Percentiles rank a stretch among this genome's conserved stretches.
phyloP scores from a whole-genome alignment of 2,797 vertebrate genomes.

The Cryptoprocta ferox region DNA sequence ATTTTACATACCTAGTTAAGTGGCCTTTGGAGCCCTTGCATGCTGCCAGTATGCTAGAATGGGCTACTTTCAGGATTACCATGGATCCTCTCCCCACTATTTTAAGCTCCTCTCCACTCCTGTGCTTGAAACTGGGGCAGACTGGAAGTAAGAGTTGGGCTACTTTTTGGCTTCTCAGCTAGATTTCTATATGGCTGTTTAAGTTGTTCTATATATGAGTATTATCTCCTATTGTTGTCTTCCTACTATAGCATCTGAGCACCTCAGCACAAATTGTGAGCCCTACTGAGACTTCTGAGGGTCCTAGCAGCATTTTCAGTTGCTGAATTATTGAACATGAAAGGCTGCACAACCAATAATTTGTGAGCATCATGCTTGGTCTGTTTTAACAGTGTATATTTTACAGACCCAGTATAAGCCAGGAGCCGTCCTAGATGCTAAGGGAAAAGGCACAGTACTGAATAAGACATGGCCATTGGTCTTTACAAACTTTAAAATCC shows the following conservation, averaged over 20 bases:
- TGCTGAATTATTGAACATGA: neutral
- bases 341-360: neutral
- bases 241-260: neutral
- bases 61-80: neutral
- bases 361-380: no score
- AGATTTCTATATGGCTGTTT: neutral
- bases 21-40: neutral
- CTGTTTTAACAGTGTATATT: neutral
- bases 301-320: neutral
- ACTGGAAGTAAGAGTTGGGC: neutral
- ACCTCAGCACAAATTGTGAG: neutral
- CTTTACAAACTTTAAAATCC: neutral
- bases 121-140: neutral
- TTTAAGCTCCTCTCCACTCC: neutral
- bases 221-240: rapidly evolving
- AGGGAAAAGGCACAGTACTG: neutral
- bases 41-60: neutral
- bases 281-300: neutral
- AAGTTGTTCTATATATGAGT: neutral
- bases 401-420: neutral
- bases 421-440: neutral
- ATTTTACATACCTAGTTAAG: neutral
- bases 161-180: neutral
- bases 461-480: neutral
- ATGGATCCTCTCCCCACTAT: neutral